Evolutionary conservation across 2,888 invertebrate species (phyloP), one percentile per base, ranked within the genome.

Genomic region (Trichogramma dendrolimi): DNA sequence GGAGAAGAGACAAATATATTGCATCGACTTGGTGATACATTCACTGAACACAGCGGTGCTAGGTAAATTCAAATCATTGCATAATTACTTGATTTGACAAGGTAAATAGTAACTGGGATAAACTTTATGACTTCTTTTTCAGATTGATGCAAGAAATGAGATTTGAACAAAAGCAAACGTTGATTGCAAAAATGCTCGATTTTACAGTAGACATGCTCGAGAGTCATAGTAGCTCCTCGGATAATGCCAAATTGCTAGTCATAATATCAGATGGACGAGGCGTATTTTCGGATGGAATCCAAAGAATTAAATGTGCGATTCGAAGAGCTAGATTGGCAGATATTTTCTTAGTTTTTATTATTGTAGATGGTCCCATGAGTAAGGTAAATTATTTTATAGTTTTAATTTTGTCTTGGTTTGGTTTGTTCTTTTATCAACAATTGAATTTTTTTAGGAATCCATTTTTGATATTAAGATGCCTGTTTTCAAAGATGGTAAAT

Each of bases 221-320:
- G 64, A 82, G 80, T 67, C 75, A 81, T 11, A 80, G 79, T 70
- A 84, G 83, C 57, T 82, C 83, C 10, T 82, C 83, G 54, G 80
- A 87, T 4, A 86, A 86, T 64, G 91, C 95, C 0, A 95, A 94
- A 79, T 80, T 99, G 49, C 78, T 99, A 68, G 85, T 99, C 11
- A 86, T 99, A 7, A 85, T 99, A 4, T 95, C 97, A 46, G 99
- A 99, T 80, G 99, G 98, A 0, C 84, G 96, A 49, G 96, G 96
- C 2, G 88, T 97, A 67, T 93, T 91, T 78, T 90, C 90, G 4
- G 92, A 94, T 75, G 96, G 96, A 0, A 87, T 88, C 71, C 86
- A 87, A 1, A 84, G 82, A 63, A 91, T 97, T 3, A 83, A 83
- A 67, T 86, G 86, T 68, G 90, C 95, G 0, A 90, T 97, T 0